These are phyloP conservation scores for Papilio gigon DNA, from an alignment of 2,888 invertebrate genomes.

Conservation along the genomic window DNA sequence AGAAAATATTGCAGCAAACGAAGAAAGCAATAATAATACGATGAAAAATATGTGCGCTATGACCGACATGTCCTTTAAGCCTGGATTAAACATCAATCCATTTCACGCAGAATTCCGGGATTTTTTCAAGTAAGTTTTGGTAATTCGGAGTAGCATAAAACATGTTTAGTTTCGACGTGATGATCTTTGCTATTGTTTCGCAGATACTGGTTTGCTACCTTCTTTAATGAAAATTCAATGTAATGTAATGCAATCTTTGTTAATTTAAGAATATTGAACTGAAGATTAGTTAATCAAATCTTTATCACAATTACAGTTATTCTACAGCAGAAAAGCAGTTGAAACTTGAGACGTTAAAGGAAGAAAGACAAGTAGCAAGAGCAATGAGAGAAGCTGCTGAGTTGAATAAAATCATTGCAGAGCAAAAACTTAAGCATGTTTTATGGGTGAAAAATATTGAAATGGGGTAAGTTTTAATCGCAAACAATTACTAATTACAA, in stretches of 20 bases:
- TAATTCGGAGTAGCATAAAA: neutral
- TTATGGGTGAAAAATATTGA: slow-evolving; percentile 75
- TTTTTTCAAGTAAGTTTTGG: slow-evolving; percentile 62
- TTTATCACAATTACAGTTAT: slow-evolving; percentile 51
- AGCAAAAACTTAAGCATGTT: slow-evolving; percentile 81
- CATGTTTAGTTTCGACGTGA: neutral
- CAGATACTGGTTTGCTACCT: too few species aligned
- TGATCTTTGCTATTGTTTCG: neutral
- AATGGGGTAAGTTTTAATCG: slow-evolving; percentile 62
- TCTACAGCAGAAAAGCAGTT: slow-evolving; percentile 64
- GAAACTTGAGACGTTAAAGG: slow-evolving; percentile 72
- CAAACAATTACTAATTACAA: too few species aligned
- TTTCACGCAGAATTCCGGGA: slow-evolving; percentile 65
- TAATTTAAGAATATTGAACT: neutral
- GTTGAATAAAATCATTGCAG: slow-evolving; percentile 83
- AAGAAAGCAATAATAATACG: slow-evolving; percentile 41
- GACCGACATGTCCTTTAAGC: slow-evolving; percentile 54
- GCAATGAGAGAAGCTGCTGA: slow-evolving; percentile 83
- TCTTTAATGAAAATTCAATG: too few species aligned
- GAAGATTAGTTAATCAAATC: neutral
- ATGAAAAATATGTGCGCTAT: slow-evolving; percentile 55
- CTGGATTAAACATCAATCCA: slow-evolving; percentile 51
- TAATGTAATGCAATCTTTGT: too few species aligned
- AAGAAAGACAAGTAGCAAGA: slow-evolving; percentile 69
- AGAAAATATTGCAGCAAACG: slow-evolving; percentile 52